These are phyloP conservation scores for Bergia puertoricense DNA, from an alignment of 92 coral and sea anemone species.

Conservation along the genomic window DNA sequence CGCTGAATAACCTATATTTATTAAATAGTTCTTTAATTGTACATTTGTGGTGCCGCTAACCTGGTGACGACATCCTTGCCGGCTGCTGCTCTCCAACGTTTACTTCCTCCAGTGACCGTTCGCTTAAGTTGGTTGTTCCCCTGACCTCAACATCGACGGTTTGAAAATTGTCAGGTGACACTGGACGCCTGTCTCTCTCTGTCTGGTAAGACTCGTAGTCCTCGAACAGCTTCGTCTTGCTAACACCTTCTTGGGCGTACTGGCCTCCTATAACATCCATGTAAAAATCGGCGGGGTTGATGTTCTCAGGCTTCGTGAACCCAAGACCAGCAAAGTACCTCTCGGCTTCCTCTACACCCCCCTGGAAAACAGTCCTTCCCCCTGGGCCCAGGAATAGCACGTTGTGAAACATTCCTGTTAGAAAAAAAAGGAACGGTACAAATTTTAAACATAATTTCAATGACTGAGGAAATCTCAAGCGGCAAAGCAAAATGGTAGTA, in stretches of 20 bases:
- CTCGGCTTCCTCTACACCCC: conserved; percentile 68
- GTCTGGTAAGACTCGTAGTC: conserved; percentile 35
- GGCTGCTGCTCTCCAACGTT: neutral
- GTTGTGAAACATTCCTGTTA: conserved; percentile 77
- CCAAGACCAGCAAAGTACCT: conserved; percentile 62
- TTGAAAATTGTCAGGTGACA: neutral
- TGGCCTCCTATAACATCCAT: conserved; percentile 90
- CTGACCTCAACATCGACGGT: neutral
- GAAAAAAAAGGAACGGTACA: neutral
- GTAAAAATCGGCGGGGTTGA: conserved; percentile 89
- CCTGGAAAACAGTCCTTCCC: conserved; percentile 84
- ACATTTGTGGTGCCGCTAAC: neutral
- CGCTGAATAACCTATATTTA: neutral
- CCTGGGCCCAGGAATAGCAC: conserved; percentile 86
- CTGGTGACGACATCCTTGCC: neutral
- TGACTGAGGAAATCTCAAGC: neutral
- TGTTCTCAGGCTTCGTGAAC: conserved; percentile 56
- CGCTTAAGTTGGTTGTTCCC: too few relatives aligned
- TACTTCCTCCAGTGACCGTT: neutral
- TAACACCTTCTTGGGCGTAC: conserved; percentile 13
- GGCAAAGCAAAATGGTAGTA: neutral
- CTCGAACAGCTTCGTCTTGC: conserved; percentile 46
- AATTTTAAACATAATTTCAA: neutral
- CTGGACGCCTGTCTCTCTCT: neutral
- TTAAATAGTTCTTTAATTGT: neutral